Evolutionary conservation across 2,797 vertebrate species (phyloP), one percentile per base, ranked within the genome.

Genomic region (Macropodus opercularis): DNA sequence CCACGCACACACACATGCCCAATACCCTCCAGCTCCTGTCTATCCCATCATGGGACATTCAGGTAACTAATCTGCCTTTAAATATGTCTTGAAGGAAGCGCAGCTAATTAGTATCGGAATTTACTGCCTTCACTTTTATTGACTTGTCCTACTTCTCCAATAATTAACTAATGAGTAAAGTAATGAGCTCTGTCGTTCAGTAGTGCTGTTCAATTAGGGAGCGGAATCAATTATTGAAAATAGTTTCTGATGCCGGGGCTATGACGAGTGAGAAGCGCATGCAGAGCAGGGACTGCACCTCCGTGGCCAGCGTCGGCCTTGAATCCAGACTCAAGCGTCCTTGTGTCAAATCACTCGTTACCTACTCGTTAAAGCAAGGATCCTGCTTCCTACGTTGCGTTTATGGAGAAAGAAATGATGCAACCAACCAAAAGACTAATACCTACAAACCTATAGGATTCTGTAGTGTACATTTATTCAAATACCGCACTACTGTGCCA

Each of bases 101-200:
- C 88, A 92, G 92, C 95, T 98, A 99, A 99, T 99, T 98, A 99
- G 96, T 96, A 96, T 95, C 93, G 93, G 95, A 98, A 98, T 99
- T 99, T 99, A 99, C 96, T 95, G 93, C 96, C 95, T 97, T 98
- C 94, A 94, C 92, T 98, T 98, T 98, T 99, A 99, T 99, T 99
- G 97, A 99, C 96, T 98, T 98, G 96, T 98, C 95, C 95, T 97
- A 98, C 94, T 98, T 98, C 95, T 97, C 94, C 92, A 94, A 98
- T 98, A 99, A 98, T 99, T 98, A 98, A 98, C 96, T 98, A 98
- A 99, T 97, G 97, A 96, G 96, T 95, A 97, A 97, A 96, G 95
- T 99, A 99, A 99, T 98, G 97, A 98, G 96, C 97, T 98, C 96
- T 96, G 96, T 95, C 96, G 95, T 96, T 95, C 95, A 96, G 94